Base-by-base conservation (phyloP, 2,888 invertebrate species). In the Metallyticus violacea region DNA sequence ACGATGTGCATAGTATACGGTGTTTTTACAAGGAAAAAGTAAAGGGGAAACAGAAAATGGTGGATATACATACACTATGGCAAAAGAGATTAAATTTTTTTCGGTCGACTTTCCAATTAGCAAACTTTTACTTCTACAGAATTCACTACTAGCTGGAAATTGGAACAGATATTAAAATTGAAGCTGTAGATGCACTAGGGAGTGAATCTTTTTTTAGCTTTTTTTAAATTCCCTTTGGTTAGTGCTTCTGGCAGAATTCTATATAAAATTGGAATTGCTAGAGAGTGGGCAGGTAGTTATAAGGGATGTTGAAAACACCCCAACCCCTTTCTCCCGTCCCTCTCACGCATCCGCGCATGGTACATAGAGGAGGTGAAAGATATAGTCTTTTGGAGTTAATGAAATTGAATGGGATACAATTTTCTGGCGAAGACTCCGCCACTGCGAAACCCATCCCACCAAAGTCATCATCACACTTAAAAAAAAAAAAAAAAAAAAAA, bases 341-440 rank as follows among this genome's bases (percentile, higher is more conserved):
- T 77, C 77, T 25, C 25, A 15, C 79, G 15, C 26, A 79, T 26
- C 15, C 79, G 79, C 26, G 2, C 79, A n/a, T n/a, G n/a, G 26
- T 25, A 26, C 26, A n/a, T n/a, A 27, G 9, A 15, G 79, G 27
- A 29, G 84, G 78, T 78, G 84, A 78, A 78, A 85, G 84, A 85
- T 82, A 76, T 82, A 76, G 82, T 26, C 27, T 26, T 22, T 22
- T 15, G 6, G 82, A 76, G 76, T 62, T 82, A 82, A 82, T 82
- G 82, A 82, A 82, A 82, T 82, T 82, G 82, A 82, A 82, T 82
- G 82, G 82, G 82, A 27, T 79, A 79, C 79, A 27, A 62, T 79
- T 79, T 85, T 79, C 28, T 62, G 26, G 79, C 28, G 81, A 28
- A 27, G 79, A 28, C 26, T 81, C 25, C 81, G 30, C 28, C 81